Base-by-base conservation (phyloP, 2,888 invertebrate genomes). In the Trachelus tabidus region DNA sequence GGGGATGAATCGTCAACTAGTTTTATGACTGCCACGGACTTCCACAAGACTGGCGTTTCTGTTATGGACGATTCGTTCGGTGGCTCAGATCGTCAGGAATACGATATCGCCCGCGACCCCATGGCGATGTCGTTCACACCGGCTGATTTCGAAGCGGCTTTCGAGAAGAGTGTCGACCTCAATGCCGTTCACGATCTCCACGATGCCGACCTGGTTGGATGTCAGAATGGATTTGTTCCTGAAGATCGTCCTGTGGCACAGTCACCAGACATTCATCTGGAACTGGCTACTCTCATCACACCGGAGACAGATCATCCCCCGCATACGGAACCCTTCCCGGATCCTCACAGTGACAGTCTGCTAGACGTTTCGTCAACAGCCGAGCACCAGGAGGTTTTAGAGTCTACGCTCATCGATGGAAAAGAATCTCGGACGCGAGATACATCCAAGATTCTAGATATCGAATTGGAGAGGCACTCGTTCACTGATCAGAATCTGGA, bases 1-100 rank as follows among this genome's bases (percentile, higher is more conserved):
- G 93, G 93, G 3, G 93, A 93, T 81, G 93, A 93, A 78, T 92
- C 93, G 0, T 85, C 87, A 2, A 86, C 88, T 11, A 92, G 90
- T 79, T 91, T 89, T 71, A 81, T 90, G 68, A 86, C 88, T 0
- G 79, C 82, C 12, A 82, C 85, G 69, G 87, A 90, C 76, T 81
- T 89, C 75, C 85, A 89, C 73, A 83, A 86, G 87, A 85, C 88
- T 79, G 80, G 85, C 68, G 34, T 90, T 80, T 86, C 90, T 75
- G 68, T 86, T 75, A 77, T 89, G 80, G 87, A 90, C 69, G 80
- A 86, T 75, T 87, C 90, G n/a, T 86, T 88, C 82, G 79, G 84
- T 0, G 84, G 82, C 15, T 87, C 86, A 0, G 88, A 87, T 0
- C 82, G 80, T 4, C 82, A 77, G 4, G 86, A 85, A 0, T 85